Evolutionary conservation across 2,113 vertebrate species (phyloP).

Genomic region (Laterallus jamaicensis): DNA sequence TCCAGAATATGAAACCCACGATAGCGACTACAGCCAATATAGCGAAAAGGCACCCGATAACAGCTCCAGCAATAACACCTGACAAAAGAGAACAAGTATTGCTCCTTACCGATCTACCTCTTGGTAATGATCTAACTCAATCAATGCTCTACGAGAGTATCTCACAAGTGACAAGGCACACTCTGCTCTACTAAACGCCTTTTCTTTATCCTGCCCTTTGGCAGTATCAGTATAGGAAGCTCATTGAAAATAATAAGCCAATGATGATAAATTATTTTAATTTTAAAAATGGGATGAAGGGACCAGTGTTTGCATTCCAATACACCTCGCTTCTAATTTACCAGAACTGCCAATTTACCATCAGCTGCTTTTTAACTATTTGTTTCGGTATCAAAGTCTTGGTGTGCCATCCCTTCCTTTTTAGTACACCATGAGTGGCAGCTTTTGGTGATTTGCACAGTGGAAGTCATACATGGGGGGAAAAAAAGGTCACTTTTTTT

Average conservation of each 20-base stretch:
- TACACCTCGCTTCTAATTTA: not conserved
- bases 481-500: not conserved
- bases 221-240: not conserved
- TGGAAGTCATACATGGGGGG: not conserved
- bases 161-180: not conserved
- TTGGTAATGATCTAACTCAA: not conserved
- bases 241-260: not conserved
- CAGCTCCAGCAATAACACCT: conserved; percentile 74
- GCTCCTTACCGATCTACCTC: not conserved
- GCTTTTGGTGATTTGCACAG: not conserved
- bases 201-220: not conserved
- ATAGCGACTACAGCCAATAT: conserved; percentile 71
- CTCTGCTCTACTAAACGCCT: not conserved
- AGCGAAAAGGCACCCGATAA: conserved; percentile 79
- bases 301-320: not conserved
- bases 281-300: not conserved
- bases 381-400: not conserved
- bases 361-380: not conserved
- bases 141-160: not conserved
- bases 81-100: not conserved
- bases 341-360: not conserved
- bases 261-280: not conserved
- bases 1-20: conserved; percentile 82
- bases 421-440: not conserved
- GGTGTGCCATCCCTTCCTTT: not conserved